A percentile compares a stretch with the other conserved stretches of the same genome.
These are phyloP conservation scores for Serripes groenlandicus DNA, from an alignment of 2,888 invertebrate species.

Conservation along the genomic window DNA sequence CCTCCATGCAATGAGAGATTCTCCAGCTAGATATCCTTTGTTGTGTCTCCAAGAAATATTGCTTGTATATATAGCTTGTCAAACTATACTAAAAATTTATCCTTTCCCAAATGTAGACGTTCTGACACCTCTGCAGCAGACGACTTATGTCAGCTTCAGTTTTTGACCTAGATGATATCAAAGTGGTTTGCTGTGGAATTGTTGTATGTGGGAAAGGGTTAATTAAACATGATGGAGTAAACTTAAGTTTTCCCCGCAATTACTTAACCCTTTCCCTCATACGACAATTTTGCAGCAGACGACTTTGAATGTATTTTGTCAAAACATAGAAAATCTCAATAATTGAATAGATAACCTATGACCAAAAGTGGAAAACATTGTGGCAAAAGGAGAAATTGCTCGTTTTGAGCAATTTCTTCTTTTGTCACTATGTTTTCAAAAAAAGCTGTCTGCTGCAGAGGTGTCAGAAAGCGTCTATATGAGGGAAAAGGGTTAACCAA, in stretches of 20 bases:
- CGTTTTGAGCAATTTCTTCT: not conserved
- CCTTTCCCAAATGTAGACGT: too few species aligned
- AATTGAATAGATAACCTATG: not conserved
- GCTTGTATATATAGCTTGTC: not conserved
- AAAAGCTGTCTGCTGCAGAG: too few species aligned
- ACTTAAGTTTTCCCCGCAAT: too few species aligned
- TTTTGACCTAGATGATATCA: too few species aligned
- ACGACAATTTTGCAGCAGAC: not conserved
- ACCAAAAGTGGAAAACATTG: not conserved
- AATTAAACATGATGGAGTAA: too few species aligned
- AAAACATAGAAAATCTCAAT: not conserved
- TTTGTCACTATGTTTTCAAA: not conserved
- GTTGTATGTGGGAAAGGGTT: too few species aligned
- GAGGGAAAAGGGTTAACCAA: too few species aligned
- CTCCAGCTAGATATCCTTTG: conserved; percentile 92
- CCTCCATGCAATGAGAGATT: conserved; percentile 94
- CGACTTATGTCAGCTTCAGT: too few species aligned
- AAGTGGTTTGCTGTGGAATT: too few species aligned
- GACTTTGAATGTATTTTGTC: not conserved
- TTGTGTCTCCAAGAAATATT: not conserved
- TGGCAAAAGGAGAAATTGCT: not conserved
- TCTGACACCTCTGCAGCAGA: too few species aligned
- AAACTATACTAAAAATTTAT: too few species aligned
- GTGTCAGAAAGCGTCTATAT: too few species aligned
- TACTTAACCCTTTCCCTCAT: not conserved